Conservation (phyloP, 2,888 invertebrate genomes). For the Leucophora obtusa region DNA sequence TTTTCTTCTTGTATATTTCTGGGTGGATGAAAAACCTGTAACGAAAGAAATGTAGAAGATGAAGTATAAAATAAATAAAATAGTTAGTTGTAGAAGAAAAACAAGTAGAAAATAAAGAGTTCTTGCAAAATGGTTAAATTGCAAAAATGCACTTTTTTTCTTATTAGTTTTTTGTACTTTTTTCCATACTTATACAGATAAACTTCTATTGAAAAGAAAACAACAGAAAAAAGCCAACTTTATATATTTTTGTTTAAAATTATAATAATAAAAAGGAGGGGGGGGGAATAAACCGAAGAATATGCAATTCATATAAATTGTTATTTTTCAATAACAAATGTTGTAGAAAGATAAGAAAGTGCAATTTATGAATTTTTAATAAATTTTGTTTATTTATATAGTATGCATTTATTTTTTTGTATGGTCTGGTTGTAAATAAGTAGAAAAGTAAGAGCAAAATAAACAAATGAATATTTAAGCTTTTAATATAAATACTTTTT, state of each 20-base stretch:
- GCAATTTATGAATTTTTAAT: constrained; percentile 62
- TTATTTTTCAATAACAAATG: constrained; percentile 64
- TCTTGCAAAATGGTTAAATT: constrained; percentile 32
- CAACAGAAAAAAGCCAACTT: constrained; percentile 15
- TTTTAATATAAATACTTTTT: too few species aligned
- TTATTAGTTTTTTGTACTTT: constrained; percentile 12
- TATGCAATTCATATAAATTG: constrained; percentile 61
- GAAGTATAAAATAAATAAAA: constrained; percentile 42
- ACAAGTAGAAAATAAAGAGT: background rate
- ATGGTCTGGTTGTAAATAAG: background rate
- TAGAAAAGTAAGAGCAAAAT: too few species aligned
- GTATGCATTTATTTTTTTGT: background rate
- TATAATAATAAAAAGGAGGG: constrained; percentile 18
- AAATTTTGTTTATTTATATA: constrained; percentile 38
- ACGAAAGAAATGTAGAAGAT: constrained; percentile 31
- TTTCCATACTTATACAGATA: constrained; percentile 33
- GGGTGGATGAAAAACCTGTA: constrained; percentile 81
- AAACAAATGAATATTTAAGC: too few species aligned
- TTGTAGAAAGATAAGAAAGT: constrained; percentile 64
- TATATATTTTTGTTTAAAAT: constrained; percentile 12
- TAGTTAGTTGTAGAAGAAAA: constrained; percentile 10
- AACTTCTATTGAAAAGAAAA: constrained; percentile 28
- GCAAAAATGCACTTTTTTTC: constrained; percentile 31
- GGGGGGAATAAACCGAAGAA: constrained; percentile 37
- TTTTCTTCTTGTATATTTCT: constrained; percentile 84